A percentile compares a stretch with the other conserved stretches of the same genome.
Conservation (phyloP, 2,888 invertebrate genomes). For the Hymenopus coronatus region DNA sequence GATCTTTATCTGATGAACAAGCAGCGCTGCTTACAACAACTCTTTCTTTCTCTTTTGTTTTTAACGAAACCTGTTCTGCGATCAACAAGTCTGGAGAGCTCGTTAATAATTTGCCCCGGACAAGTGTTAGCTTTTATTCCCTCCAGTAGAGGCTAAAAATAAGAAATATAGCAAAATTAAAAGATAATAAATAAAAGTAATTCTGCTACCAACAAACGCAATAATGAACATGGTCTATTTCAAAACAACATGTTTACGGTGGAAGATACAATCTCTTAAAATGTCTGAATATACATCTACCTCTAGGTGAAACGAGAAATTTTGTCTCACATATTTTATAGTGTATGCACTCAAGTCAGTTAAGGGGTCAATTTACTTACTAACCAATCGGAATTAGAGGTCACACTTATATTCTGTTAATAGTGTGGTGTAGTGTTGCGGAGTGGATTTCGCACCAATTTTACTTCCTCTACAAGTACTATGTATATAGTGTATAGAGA, state of each 20-base stretch:
- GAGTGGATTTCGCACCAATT: no score
- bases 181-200: not conserved
- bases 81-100: not conserved
- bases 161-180: not conserved
- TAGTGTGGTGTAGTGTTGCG: no score
- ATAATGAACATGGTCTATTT: not conserved
- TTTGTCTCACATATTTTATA: no score
- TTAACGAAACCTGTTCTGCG: not conserved
- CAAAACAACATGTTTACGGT: not conserved
- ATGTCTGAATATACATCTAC: not conserved
- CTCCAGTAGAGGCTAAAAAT: not conserved
- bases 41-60: not conserved
- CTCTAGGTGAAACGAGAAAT: no score
- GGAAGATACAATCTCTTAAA: not conserved
- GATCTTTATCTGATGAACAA: not conserved
- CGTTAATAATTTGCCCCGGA: not conserved
- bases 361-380: no score
- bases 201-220: not conserved
- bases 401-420: no score
- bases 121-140: not conserved
- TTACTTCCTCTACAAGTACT: no score
- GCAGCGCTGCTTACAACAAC: not conserved
- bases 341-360: no score
- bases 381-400: no score
- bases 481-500: no score